Percentiles rank a stretch among this genome's conserved stretches.
These are phyloP conservation scores for Alaudala cheleensis DNA, from an alignment of 2,113 vertebrate genomes.

Conservation along the genomic window DNA sequence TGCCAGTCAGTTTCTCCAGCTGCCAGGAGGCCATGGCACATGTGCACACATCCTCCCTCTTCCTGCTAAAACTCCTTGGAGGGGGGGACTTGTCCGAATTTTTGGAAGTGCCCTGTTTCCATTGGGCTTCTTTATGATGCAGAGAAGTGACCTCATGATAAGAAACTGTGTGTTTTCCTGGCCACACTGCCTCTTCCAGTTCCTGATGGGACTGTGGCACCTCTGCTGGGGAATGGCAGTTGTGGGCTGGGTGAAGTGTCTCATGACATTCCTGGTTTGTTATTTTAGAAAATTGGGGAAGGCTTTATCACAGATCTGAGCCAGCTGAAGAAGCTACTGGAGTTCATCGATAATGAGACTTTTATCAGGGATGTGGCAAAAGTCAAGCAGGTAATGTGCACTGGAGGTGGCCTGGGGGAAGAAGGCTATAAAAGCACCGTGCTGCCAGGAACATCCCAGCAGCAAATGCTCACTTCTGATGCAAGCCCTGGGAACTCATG, in stretches of 20 bases:
- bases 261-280: neutral
- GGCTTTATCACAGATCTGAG: conserved; percentile 84
- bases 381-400: conserved; percentile 82
- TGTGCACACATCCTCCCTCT: neutral
- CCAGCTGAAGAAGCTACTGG: conserved; percentile 81
- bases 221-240: neutral
- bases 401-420: neutral
- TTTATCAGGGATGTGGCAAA: conserved; percentile 87
- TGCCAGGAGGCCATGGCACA: neutral
- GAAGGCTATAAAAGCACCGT: neutral
- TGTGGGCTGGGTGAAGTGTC: neutral
- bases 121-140: neutral
- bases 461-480: neutral
- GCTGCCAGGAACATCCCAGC: neutral
- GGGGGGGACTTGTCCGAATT: rapidly evolving
- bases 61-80: neutral
- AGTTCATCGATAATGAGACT: conserved; percentile 73
- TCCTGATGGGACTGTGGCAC: rapidly evolving
- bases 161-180: neutral
- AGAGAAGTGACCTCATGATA: neutral
- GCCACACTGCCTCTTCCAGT: neutral
- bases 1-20: neutral
- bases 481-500: neutral
- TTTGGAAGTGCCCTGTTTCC: neutral
- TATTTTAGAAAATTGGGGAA: conserved; percentile 82